These are phyloP conservation scores for Ptychadena robeensis DNA, from an alignment of 2,797 vertebrate genomes.

Conservation along the genomic window DNA sequence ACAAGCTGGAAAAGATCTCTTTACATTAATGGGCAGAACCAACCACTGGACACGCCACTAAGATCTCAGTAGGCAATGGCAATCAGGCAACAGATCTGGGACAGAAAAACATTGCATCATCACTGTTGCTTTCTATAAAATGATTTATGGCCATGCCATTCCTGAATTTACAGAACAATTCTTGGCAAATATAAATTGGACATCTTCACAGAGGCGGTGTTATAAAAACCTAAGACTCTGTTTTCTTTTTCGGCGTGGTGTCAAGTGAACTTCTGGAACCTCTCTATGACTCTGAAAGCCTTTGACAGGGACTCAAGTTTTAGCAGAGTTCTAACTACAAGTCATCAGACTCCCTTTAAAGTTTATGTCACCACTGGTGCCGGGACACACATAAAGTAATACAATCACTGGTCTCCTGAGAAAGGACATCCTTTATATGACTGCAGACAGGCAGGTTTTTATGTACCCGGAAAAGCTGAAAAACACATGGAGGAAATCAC, in stretches of 20 bases:
- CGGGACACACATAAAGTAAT: slow-evolving; percentile 54
- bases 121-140: neutral
- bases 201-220: neutral
- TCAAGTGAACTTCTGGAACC: neutral
- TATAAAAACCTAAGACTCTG: neutral
- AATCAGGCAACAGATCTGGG: too few species aligned
- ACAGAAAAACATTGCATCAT: too few species aligned
- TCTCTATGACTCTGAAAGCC: slow-evolving; percentile 32
- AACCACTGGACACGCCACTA: too few species aligned
- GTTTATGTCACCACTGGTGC: slow-evolving; percentile 55
- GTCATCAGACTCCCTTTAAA: slow-evolving; percentile 57
- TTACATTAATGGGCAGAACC: too few species aligned
- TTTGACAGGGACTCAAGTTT: slow-evolving; percentile 41
- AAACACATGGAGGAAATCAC: slow-evolving; percentile 57
- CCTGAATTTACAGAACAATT: neutral
- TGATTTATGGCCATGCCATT: neutral
- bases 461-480: slow-evolving; percentile 51
- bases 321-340: slow-evolving; percentile 16
- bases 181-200: too few species aligned
- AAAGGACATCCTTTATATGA: slow-evolving; percentile 53
- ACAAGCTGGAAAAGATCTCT: too few species aligned
- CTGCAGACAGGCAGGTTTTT: slow-evolving; percentile 52
- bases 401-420: slow-evolving; percentile 34
- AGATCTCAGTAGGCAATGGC: too few species aligned
- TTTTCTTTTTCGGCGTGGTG: neutral